Evolutionary conservation across 2,113 vertebrate species (phyloP).

Genomic region (Vulpes vulpes): DNA sequence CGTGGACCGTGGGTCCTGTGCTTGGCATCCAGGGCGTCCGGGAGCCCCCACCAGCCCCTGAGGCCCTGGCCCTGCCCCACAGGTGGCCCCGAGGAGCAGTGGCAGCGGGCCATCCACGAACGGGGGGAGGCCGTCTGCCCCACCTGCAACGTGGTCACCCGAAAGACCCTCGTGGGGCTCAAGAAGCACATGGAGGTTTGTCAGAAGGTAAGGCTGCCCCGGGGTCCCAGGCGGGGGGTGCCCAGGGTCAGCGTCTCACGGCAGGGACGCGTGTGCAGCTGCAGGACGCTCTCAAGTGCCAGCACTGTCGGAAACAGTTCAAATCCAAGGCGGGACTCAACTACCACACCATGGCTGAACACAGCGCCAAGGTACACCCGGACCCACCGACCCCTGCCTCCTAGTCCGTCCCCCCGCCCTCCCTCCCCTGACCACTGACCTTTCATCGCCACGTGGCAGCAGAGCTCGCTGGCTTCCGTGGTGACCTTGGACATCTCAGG

Average conservation of each 20-base stretch:
- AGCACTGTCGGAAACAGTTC: slow-evolving; percentile 98
- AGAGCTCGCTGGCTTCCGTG: background rate
- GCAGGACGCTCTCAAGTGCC: slow-evolving; percentile 97
- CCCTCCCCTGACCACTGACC: background rate
- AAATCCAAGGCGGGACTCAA: slow-evolving; percentile 98
- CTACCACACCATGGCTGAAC: slow-evolving; percentile 98
- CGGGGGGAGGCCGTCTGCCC: slow-evolving; percentile 95
- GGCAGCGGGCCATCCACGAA: slow-evolving; percentile 94
- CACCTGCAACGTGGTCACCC: slow-evolving; percentile 94
- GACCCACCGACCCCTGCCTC: background rate
- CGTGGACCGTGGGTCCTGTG: background rate
- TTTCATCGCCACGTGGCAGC: too few relatives aligned
- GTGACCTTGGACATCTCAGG: background rate
- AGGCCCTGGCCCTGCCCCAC: slow-evolving; percentile 63
- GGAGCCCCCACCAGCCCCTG: slow-evolving; percentile 3
- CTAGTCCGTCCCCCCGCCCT: too few relatives aligned
- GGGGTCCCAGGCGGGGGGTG: fast-evolving
- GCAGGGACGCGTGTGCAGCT: slow-evolving; percentile 87
- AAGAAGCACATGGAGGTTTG: slow-evolving; percentile 99
- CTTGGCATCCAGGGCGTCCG: background rate
- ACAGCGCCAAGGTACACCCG: slow-evolving; percentile 93
- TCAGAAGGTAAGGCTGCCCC: slow-evolving; percentile 92
- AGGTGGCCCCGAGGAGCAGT: slow-evolving; percentile 92
- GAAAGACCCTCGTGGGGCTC: slow-evolving; percentile 95
- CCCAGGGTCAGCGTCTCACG: background rate